phyloP scores from a whole-genome alignment of 1,140 invertebrate genomes.

The Hylyphantes graminicola region DNA sequence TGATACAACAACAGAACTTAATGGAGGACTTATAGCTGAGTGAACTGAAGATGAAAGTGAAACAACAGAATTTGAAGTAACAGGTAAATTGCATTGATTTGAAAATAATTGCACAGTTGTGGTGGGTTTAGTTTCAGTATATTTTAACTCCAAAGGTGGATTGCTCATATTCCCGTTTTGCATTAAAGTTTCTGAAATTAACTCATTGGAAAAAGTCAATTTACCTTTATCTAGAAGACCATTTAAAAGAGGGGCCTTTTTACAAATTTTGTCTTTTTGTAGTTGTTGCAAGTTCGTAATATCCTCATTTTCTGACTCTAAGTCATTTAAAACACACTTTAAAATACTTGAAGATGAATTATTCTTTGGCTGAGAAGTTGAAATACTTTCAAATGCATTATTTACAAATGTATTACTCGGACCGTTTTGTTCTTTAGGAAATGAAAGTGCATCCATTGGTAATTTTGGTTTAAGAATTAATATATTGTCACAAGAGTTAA shows the following conservation, averaged over 20 bases:
- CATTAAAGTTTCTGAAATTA: constrained; percentile 1
- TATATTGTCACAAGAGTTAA: constrained; percentile 13
- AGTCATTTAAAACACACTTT: constrained; percentile 57
- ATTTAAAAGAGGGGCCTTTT: constrained; percentile 63
- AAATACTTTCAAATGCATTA: constrained; percentile 22
- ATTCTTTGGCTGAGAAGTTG: constrained; percentile 38
- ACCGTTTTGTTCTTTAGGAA: constrained; percentile 53
- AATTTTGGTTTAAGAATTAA: constrained; percentile 34
- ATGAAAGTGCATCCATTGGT: constrained; percentile 41
- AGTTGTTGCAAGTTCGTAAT: constrained; percentile 15
- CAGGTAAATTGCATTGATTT: constrained; percentile 20
- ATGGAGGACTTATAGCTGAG: constrained; percentile 28
- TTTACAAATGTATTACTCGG: constrained; percentile 44
- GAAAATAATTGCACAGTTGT: constrained; percentile 46
- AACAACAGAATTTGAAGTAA: constrained; percentile 35
- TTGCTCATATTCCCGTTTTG: constrained; percentile 45
- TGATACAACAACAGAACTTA: constrained; percentile 16
- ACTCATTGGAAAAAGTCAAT: constrained; percentile 38
- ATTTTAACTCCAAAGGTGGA: constrained; percentile 8
- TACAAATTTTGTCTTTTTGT: constrained; percentile 53
- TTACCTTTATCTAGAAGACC: constrained; percentile 64
- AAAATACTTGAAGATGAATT: constrained; percentile 36
- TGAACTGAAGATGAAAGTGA: constrained; percentile 23
- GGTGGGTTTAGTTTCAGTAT: constrained; percentile 45
- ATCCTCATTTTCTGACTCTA: constrained; percentile 21